Conservation (phyloP, 2,797 vertebrate species). For the Channallabes apus region DNA sequence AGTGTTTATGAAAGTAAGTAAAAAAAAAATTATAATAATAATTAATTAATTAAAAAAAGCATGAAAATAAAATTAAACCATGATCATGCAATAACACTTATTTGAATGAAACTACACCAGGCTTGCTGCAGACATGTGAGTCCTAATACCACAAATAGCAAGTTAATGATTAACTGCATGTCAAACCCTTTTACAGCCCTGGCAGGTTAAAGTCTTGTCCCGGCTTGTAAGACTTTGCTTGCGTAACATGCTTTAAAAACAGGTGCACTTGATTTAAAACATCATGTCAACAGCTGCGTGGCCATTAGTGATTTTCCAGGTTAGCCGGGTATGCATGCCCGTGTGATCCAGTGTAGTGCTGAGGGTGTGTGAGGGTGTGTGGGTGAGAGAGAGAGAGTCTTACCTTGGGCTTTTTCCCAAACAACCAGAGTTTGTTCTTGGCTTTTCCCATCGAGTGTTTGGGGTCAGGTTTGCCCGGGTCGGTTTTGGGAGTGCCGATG, state of each 20-base stretch:
- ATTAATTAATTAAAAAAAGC: neutral
- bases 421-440: conserved; percentile 99
- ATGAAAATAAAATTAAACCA: neutral
- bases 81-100: neutral
- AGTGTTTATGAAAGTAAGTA: neutral
- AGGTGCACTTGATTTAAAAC: conserved; percentile 11
- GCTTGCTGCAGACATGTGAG: neutral
- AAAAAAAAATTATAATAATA: neutral
- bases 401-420: conserved; percentile 99
- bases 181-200: conserved; percentile 27
- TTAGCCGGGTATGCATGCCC: neutral
- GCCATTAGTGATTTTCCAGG: neutral
- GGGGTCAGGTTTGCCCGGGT: conserved; percentile 81
- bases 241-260: conserved; percentile 16
- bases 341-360: neutral
- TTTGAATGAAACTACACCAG: neutral
- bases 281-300: neutral
- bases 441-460: conserved; percentile 86
- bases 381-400: conserved; percentile 19
- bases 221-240: conserved; percentile 20
- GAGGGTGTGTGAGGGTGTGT: neutral
- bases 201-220: conserved; percentile 47
- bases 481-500: conserved; percentile 88
- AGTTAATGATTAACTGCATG: conserved; percentile 40
- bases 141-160: conserved; percentile 19